Percentiles rank a stretch among this genome's conserved stretches.
Conservation (phyloP, 1,140 invertebrate species). For the Doryteuthis pealeii region DNA sequence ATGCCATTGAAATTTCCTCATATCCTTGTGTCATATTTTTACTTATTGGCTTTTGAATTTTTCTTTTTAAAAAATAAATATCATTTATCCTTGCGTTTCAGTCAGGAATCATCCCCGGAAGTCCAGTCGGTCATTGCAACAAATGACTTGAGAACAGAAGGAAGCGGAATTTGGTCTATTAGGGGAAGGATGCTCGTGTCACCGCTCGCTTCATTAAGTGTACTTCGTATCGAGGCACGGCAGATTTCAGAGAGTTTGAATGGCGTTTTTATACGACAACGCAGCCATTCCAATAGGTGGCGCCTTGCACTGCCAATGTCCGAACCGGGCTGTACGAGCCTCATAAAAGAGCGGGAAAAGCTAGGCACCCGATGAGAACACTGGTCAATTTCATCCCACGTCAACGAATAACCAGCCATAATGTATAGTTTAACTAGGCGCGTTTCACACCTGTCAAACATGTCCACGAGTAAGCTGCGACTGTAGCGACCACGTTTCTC, state of each 20-base stretch:
- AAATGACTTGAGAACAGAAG: conserved; percentile 33
- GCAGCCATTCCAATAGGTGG: conserved; percentile 40
- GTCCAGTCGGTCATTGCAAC: conserved; percentile 35
- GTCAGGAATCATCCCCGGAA: background rate
- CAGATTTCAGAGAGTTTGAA: conserved; percentile 38
- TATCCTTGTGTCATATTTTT: too few species aligned
- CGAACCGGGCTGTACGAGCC: conserved; percentile 36
- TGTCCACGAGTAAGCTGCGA: conserved; percentile 46
- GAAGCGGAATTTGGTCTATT: conserved; percentile 38
- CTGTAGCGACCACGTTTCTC: conserved; percentile 28
- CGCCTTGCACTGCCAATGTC: conserved; percentile 31
- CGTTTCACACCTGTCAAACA: conserved; percentile 48
- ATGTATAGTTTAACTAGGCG: conserved; percentile 45
- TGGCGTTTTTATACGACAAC: conserved; percentile 29
- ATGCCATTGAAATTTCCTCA: background rate
- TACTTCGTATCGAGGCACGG: conserved; percentile 36
- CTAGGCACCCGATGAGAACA: conserved; percentile 48
- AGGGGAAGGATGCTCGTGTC: conserved; percentile 41
- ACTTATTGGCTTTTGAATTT: too few species aligned
- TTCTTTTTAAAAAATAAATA: background rate
- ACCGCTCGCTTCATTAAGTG: conserved; percentile 35
- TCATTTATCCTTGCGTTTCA: background rate
- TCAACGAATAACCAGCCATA: conserved; percentile 42
- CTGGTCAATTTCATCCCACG: conserved; percentile 44
- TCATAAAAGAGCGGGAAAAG: conserved; percentile 44